Evolutionary conservation across 2,888 invertebrate species (phyloP), one percentile per base, ranked within the genome.

Genomic region (Diachrysia chrysitis): DNA sequence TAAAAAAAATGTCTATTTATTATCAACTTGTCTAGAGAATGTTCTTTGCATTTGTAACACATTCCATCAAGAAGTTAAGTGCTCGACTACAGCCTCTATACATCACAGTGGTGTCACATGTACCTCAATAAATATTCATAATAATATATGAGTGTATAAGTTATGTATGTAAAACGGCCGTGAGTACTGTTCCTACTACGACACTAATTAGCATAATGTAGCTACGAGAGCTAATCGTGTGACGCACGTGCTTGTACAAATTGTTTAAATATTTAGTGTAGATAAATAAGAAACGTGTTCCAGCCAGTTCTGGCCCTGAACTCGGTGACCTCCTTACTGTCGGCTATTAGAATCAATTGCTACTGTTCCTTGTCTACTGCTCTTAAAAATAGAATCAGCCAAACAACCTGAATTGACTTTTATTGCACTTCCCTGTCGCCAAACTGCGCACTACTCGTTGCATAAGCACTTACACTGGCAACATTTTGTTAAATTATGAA

Each of bases 281-380:
- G 77, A 83, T 81, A 86, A 85, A 86, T 83, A 87, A 80, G 81
- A 86, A 83, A 84, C 85, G 71, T 84, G 83, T 85, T 85, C 69
- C 73, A 83, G 71, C 84, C 82, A 81, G 63, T 66, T 74, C 25
- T 87, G 91, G 78, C 93, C 93, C 81, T 93, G 92, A 93, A 90
- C 93, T 83, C 83, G 5, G 37, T 76, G 86, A 87, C 88, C 90
- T 88, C 87, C 84, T 87, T 85, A 85, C 77, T 83, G 79, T 69
- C 83, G 83, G 83, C 76, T 81, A 86, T 88, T 86, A 89, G 82
- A 84, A 83, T 72, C 87, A 90, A 89, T 92, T 89, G 87, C 79
- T 71, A 76, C 78, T 77, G 78, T 82, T 82, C 72, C 79, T 72
- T 67, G 69, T 76, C 69, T 78, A 66, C 61, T 42, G 56, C 53